phyloP scores from a whole-genome alignment of 2,113 vertebrate species.

The Microcebus murinus region DNA sequence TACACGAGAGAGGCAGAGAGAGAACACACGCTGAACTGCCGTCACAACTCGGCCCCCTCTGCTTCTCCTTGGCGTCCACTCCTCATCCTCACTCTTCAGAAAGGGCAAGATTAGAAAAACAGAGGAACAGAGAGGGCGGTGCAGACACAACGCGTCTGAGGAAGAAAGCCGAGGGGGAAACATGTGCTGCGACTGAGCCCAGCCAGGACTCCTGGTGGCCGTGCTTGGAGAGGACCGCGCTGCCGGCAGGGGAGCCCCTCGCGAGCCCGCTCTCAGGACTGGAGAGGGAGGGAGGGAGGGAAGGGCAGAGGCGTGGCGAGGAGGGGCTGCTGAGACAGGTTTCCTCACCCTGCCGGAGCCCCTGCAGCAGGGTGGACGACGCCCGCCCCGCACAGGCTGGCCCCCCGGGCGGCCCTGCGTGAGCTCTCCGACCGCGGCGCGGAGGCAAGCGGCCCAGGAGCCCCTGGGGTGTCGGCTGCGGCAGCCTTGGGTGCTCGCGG shows the following conservation, averaged over 20 bases:
- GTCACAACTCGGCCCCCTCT: too few species aligned
- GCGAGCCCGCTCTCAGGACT: not conserved
- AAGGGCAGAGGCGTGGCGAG: not conserved
- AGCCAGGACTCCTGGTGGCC: too few species aligned
- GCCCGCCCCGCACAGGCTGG: too few species aligned
- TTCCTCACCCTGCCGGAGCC: too few species aligned
- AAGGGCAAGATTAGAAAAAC: not conserved
- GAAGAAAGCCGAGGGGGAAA: not conserved
- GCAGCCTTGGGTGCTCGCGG: not conserved
- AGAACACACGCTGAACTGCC: not conserved
- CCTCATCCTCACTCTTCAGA: not conserved
- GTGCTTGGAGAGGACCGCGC: not conserved
- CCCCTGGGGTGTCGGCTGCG: not conserved
- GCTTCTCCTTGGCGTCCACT: too few species aligned
- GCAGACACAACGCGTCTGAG: not conserved
- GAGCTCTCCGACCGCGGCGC: too few species aligned
- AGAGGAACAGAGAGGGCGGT: not conserved
- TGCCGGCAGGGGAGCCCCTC: fast-evolving
- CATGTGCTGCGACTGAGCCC: fast-evolving
- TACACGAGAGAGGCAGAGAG: not conserved
- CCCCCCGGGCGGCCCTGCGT: too few species aligned
- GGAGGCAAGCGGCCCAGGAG: not conserved
- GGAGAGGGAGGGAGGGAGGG: not conserved
- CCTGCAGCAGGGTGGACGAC: fast-evolving
- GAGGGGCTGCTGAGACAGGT: not conserved